Evolutionary conservation across 2,113 vertebrate genomes (phyloP).

Genomic region (Axis porcinus): DNA sequence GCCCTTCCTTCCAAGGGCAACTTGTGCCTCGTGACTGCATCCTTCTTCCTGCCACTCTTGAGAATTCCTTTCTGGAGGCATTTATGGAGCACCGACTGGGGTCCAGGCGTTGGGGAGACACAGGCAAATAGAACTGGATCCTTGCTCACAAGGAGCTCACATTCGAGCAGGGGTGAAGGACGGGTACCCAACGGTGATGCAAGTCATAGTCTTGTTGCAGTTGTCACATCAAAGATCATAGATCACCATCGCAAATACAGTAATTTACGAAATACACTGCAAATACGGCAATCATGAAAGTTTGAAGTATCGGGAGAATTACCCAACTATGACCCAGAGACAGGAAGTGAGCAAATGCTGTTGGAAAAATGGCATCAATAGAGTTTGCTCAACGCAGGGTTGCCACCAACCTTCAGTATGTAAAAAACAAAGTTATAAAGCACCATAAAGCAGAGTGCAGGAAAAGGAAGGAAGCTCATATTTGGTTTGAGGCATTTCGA

Average conservation of each 20-base stretch:
- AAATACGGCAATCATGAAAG: not conserved
- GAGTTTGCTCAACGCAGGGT: not conserved
- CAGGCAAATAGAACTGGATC: not conserved
- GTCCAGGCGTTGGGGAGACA: not conserved
- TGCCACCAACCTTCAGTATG: not conserved
- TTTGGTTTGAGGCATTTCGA: not conserved
- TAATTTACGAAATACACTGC: not conserved
- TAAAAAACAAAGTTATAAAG: not conserved
- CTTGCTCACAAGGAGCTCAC: not conserved
- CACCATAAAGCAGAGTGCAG: not conserved
- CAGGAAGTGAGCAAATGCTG: not conserved
- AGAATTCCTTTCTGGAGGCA: not conserved
- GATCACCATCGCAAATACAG: not conserved
- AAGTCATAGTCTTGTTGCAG: not conserved
- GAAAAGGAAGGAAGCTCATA: not conserved
- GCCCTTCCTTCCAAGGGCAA: not conserved
- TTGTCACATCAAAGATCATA: not conserved
- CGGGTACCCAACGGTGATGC: not conserved
- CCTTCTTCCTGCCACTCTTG: not conserved
- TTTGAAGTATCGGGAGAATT: not conserved
- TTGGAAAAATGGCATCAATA: not conserved
- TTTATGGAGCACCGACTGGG: not conserved
- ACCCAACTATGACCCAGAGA: not conserved
- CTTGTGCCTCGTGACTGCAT: not conserved
- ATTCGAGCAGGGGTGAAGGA: not conserved